These are phyloP conservation scores for Thaumetopoea pityocampa DNA, from an alignment of 1,140 invertebrate genomes.

Conservation along the genomic window DNA sequence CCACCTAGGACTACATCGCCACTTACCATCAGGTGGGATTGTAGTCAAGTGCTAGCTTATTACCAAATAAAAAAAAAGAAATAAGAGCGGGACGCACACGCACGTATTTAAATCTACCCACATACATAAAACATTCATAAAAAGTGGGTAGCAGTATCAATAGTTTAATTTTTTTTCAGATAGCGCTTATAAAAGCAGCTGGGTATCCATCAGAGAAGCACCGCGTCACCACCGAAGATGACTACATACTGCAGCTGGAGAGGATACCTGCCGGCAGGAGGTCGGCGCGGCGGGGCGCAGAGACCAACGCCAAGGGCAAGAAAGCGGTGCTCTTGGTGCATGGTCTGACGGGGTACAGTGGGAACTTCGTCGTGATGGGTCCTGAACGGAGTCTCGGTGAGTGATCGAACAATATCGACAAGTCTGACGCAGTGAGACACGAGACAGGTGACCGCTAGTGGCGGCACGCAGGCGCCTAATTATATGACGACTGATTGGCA, in stretches of 20 bases:
- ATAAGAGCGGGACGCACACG: too few relatives aligned
- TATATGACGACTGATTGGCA: too few relatives aligned
- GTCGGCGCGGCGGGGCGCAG: constrained; percentile 39
- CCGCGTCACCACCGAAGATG: constrained; percentile 81
- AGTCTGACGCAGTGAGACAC: too few relatives aligned
- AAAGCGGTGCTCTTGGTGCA: constrained; percentile 82
- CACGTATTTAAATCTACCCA: too few relatives aligned
- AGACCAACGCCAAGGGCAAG: constrained; percentile 52
- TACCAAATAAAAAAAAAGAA: too few relatives aligned
- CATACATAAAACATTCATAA: not conserved
- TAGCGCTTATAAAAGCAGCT: constrained; percentile 60
- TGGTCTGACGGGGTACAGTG: constrained; percentile 82
- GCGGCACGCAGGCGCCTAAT: too few relatives aligned
- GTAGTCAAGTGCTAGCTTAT: too few relatives aligned
- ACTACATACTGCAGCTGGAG: constrained; percentile 83
- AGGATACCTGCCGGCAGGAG: constrained; percentile 75
- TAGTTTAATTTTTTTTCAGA: constrained; percentile 37
- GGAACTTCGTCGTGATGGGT: constrained; percentile 82
- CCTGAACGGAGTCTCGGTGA: constrained; percentile 79
- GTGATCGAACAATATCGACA: not conserved
- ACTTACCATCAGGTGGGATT: too few relatives aligned
- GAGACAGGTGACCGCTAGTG: too few relatives aligned
- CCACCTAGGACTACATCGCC: too few relatives aligned
- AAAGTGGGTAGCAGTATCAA: not conserved
- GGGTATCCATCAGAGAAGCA: constrained; percentile 83